Evolutionary conservation across 2,113 vertebrate genomes (phyloP).

Genomic region (Pomatostomus ruficeps): DNA sequence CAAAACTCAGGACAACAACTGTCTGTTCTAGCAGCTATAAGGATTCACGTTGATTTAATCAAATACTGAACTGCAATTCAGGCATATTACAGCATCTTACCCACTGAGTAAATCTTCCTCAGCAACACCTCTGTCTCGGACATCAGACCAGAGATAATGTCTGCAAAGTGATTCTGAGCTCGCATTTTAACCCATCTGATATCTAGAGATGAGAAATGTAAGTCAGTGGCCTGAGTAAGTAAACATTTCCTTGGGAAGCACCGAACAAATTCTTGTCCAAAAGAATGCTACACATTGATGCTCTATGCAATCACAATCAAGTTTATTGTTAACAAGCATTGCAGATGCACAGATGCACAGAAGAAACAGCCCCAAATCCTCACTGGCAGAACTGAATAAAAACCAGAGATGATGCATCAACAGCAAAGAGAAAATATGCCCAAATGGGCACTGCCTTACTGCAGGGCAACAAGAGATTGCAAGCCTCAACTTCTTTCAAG

Average conservation of each 20-base stretch:
- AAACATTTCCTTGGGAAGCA: neutral
- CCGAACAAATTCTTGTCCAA: neutral
- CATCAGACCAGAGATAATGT: slow-evolving; percentile 74
- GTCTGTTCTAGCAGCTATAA: neutral
- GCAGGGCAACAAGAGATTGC: neutral
- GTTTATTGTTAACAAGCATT: neutral
- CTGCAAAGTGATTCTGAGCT: slow-evolving; percentile 63
- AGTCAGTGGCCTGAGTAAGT: neutral
- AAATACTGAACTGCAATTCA: neutral
- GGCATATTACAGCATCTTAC: slow-evolving; percentile 29
- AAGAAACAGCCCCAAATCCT: neutral
- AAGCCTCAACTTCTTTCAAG: neutral
- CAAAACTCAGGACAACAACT: no score
- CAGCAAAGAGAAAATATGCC: neutral
- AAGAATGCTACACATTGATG: neutral
- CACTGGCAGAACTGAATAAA: neutral
- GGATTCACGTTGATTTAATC: neutral
- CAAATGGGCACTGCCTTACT: neutral
- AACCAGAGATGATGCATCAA: neutral
- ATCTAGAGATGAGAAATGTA: slow-evolving; percentile 52
- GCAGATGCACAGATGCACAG: neutral
- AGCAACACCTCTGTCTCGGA: slow-evolving; percentile 63
- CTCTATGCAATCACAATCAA: neutral
- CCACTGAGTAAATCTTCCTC: slow-evolving; percentile 54
- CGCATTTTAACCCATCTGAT: slow-evolving; percentile 52